Conservation (phyloP, 2,888 invertebrate species). For the Oscheius myriophilus region DNA sequence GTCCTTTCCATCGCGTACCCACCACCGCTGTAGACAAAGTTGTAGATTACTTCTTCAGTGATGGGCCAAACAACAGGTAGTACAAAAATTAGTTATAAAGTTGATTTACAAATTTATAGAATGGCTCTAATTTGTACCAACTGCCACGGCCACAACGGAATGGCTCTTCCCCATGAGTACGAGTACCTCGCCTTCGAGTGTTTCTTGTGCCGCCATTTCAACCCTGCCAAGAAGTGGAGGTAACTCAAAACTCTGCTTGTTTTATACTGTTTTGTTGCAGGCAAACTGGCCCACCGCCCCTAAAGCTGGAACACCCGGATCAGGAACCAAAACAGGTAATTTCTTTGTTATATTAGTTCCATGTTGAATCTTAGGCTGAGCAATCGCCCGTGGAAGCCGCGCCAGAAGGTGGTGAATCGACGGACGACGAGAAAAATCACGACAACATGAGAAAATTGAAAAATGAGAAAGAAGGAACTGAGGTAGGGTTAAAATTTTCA, state of each 20-base stretch:
- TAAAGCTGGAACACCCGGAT: background rate
- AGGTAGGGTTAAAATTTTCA: no score
- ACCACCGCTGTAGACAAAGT: slow-evolving; percentile 88
- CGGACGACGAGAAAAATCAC: no score
- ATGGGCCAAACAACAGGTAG: slow-evolving; percentile 87
- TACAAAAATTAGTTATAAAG: background rate
- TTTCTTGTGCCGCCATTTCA: slow-evolving; percentile 60
- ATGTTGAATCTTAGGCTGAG: no score
- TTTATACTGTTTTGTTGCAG: background rate
- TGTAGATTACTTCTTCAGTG: slow-evolving; percentile 92
- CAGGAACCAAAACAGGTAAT: background rate
- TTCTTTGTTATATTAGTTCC: no score
- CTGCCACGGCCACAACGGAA: slow-evolving; percentile 92
- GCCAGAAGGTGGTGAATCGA: no score
- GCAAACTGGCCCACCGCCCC: background rate
- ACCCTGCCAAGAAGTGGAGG: slow-evolving; percentile 53
- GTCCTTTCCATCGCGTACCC: slow-evolving; percentile 76
- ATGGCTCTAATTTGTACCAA: slow-evolving; percentile 92
- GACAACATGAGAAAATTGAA: no score
- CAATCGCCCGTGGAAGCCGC: no score
- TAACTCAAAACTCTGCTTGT: slow-evolving; percentile 1
- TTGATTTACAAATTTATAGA: slow-evolving; percentile 33
- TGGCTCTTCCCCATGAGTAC: slow-evolving; percentile 81
- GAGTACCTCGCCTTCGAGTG: slow-evolving; percentile 83
- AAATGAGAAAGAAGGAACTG: no score